Evolutionary conservation across 2,113 vertebrate genomes (phyloP).

Genomic region (Antechinus flavipes): DNA sequence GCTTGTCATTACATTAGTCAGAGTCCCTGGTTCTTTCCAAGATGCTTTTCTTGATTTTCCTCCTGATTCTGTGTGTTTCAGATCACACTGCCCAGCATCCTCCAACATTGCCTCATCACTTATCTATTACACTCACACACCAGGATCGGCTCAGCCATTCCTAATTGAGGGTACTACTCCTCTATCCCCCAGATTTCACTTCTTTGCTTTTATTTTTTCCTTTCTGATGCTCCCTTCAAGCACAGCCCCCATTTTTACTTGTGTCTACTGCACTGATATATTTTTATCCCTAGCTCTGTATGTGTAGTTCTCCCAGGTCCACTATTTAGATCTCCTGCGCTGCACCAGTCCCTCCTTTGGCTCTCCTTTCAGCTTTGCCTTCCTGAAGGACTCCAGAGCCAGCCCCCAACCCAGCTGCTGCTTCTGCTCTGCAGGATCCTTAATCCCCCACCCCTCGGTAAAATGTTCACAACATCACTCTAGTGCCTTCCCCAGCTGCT

Average conservation of each 20-base stretch:
- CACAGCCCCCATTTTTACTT: background rate
- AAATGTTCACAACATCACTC: background rate
- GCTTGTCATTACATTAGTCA: background rate
- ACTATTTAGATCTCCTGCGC: background rate
- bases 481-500: background rate
- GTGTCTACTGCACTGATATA: background rate
- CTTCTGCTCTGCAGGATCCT: background rate
- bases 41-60: background rate
- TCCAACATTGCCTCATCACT: background rate
- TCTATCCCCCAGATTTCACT: background rate
- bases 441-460: background rate
- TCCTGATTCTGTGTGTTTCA: background rate
- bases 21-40: background rate
- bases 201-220: background rate
- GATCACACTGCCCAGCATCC: background rate
- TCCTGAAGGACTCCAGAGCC: background rate
- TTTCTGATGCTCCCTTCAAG: background rate
- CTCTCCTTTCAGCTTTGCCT: background rate
- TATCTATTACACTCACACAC: background rate
- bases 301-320: background rate
- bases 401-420: background rate
- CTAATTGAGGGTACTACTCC: too few relatives aligned
- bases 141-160: background rate
- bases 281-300: background rate
- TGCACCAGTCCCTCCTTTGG: background rate